phyloP scores from a whole-genome alignment of 2,113 vertebrate genomes.

The Rissa tridactyla region DNA sequence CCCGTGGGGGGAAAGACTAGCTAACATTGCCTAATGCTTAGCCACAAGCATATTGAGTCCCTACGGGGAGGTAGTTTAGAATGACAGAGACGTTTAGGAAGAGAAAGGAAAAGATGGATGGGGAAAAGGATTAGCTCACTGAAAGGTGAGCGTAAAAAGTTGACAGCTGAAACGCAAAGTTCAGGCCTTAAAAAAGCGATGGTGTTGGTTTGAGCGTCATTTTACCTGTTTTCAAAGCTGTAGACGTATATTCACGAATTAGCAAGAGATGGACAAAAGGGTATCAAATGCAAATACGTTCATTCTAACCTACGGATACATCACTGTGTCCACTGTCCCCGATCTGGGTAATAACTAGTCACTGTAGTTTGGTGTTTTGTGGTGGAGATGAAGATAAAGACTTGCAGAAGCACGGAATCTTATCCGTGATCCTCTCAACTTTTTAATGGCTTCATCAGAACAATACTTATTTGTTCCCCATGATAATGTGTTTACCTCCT shows the following conservation, averaged over 20 bases:
- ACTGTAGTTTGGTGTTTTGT: background rate
- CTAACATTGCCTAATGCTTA: background rate
- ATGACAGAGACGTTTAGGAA: background rate
- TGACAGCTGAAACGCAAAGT: background rate
- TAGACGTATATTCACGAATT: background rate
- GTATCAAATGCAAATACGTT: background rate
- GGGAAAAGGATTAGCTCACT: background rate
- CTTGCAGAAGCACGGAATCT: background rate
- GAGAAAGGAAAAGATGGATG: background rate
- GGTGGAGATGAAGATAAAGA: background rate
- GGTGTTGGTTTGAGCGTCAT: background rate
- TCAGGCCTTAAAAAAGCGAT: background rate
- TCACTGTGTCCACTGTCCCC: background rate
- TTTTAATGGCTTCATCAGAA: background rate
- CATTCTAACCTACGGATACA: too few species aligned
- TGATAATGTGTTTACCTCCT: background rate
- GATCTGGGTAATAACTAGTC: background rate
- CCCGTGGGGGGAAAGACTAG: background rate
- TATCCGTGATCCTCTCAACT: accelerated
- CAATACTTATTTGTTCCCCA: background rate
- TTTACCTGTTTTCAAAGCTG: background rate
- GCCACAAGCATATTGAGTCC: background rate
- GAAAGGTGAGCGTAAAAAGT: background rate
- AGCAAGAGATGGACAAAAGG: background rate
- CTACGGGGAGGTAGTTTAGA: background rate